A percentile compares a stretch with the other conserved stretches of the same genome.
Conservation (phyloP, 2,888 invertebrate genomes). For the Lasius fuliginosus region DNA sequence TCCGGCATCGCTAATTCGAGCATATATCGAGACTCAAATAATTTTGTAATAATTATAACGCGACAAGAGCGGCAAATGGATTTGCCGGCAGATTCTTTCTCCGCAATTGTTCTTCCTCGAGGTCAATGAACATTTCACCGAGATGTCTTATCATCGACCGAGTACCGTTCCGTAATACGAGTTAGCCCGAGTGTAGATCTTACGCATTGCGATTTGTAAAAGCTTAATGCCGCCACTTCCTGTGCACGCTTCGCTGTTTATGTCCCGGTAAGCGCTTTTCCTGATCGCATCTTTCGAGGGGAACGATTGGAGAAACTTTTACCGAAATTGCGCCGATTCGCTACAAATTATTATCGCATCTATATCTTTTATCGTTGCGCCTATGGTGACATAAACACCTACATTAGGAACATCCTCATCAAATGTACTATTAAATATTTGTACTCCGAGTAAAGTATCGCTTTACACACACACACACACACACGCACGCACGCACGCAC, state of each 20-base stretch:
- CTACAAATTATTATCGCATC: slow-evolving; percentile 54
- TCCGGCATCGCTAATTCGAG: neutral
- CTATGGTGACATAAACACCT: slow-evolving; percentile 6
- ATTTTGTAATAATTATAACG: slow-evolving; percentile 27
- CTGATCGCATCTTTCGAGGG: slow-evolving; percentile 22
- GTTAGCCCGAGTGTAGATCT: slow-evolving; percentile 33
- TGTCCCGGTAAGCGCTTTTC: slow-evolving; percentile 34
- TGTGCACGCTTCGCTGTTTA: slow-evolving; percentile 31
- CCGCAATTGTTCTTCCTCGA: slow-evolving; percentile 49
- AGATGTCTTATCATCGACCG: slow-evolving; percentile 41
- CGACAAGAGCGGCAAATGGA: slow-evolving; percentile 1
- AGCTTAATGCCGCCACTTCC: slow-evolving; percentile 43
- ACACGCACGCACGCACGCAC: neutral
- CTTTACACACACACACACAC: no score
- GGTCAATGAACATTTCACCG: slow-evolving; percentile 58
- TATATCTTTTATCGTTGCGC: slow-evolving; percentile 22
- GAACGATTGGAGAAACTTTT: slow-evolving; percentile 37
- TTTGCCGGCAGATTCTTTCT: slow-evolving; percentile 22
- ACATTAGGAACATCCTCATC: neutral
- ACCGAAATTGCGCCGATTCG: slow-evolving; percentile 28
- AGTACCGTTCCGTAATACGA: slow-evolving; percentile 46
- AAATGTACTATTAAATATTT: slow-evolving; percentile 9
- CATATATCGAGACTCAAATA: slow-evolving; percentile 6
- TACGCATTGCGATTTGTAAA: slow-evolving; percentile 50
- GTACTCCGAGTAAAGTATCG: neutral